These are phyloP conservation scores for Coracias cyanogaster DNA, from an alignment of 2,797 vertebrate genomes.

Conservation along the genomic window DNA sequence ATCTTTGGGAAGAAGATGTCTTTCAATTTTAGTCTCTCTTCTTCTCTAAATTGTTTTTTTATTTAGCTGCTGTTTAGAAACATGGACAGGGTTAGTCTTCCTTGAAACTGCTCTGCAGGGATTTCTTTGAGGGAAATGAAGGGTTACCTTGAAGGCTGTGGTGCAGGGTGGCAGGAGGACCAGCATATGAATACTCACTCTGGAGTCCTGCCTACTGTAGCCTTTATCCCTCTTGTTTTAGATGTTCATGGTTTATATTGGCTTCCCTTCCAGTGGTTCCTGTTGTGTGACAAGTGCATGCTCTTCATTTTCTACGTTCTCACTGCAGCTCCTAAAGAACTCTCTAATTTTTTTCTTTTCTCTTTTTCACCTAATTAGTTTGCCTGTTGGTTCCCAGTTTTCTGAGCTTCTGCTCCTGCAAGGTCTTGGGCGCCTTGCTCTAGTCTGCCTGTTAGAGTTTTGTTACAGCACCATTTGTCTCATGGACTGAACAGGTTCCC, in stretches of 20 bases:
- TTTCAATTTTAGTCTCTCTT: not conserved
- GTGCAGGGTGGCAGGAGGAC: not conserved
- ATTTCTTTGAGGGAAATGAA: not conserved
- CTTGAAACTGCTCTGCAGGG: not conserved
- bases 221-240: not conserved
- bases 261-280: not conserved
- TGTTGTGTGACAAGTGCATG: not conserved
- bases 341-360: not conserved
- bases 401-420: not conserved
- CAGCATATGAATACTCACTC: accelerated
- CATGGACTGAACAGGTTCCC: not conserved
- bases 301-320: not conserved
- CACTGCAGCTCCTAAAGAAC: not conserved
- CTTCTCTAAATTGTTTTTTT: not conserved
- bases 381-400: not conserved
- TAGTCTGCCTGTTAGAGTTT: not conserved
- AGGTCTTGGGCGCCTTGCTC: not conserved
- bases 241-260: accelerated
- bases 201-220: not conserved
- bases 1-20: not conserved
- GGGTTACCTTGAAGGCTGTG: not conserved
- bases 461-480: not conserved
- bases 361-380: not conserved
- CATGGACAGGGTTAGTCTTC: not conserved
- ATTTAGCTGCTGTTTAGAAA: not conserved